Conservation (phyloP, 2,888 invertebrate genomes). For the Pardosa pseudoannulata region DNA sequence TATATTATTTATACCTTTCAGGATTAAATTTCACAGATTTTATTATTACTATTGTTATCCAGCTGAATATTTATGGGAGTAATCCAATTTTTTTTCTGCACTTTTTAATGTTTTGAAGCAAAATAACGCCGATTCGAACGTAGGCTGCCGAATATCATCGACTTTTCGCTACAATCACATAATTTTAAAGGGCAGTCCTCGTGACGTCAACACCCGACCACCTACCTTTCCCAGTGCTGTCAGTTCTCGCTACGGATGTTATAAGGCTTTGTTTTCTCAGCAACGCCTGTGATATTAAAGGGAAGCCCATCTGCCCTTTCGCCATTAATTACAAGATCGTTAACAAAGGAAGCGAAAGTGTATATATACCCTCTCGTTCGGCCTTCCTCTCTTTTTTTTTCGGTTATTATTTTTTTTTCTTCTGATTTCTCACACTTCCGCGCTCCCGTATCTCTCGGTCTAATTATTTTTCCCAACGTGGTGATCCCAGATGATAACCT, state of each 20-base stretch:
- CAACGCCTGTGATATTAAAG: conserved; percentile 46
- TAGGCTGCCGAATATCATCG: too few species aligned
- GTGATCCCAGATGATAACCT: conserved; percentile 61
- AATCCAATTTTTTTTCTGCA: too few species aligned
- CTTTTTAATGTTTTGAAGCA: too few species aligned
- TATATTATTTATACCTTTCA: too few species aligned
- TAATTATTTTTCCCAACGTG: conserved; percentile 61
- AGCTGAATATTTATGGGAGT: too few species aligned
- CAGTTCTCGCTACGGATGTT: not conserved
- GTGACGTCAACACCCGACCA: too few species aligned
- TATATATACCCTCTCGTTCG: conserved; percentile 23
- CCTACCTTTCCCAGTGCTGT: not conserved
- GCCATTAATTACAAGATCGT: conserved; percentile 68
- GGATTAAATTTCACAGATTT: too few species aligned
- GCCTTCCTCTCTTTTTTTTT: conserved; percentile 20
- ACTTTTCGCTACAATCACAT: too few species aligned
- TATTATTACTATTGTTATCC: too few species aligned
- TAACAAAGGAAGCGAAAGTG: conserved; percentile 65
- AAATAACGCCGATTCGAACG: too few species aligned
- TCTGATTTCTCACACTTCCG: conserved; percentile 66
- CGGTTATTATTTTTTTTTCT: conserved; percentile 28
- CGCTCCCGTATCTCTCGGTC: conserved; percentile 55
- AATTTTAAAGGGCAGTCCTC: too few species aligned
- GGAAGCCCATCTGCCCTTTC: conserved; percentile 58
- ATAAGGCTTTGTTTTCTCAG: conserved; percentile 21